phyloP scores from a whole-genome alignment of 2,113 vertebrate species.

The Pristiophorus japonicus region DNA sequence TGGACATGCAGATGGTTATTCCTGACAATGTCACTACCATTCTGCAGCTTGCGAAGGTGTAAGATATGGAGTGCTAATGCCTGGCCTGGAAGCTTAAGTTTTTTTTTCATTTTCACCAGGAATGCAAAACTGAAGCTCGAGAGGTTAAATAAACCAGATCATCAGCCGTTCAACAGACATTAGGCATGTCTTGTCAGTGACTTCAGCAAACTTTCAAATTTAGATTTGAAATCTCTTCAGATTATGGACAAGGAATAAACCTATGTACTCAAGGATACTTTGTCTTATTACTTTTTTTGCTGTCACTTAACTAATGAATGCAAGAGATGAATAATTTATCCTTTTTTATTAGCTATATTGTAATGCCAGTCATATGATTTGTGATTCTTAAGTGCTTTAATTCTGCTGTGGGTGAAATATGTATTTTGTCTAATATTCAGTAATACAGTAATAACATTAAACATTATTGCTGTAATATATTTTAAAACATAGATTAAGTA shows the following conservation, averaged over 20 bases:
- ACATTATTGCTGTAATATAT: constrained; percentile 38
- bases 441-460: constrained; percentile 38
- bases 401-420: constrained; percentile 37
- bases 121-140: constrained; percentile 46
- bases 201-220: constrained; percentile 23
- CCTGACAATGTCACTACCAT: constrained; percentile 47
- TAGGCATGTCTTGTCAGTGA: constrained; percentile 9
- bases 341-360: constrained; percentile 38
- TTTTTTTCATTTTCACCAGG: constrained; percentile 42
- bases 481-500: constrained; percentile 38
- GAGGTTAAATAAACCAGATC: constrained; percentile 51
- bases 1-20: constrained; percentile 42
- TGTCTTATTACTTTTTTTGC: constrained; percentile 38
- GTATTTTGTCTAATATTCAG: constrained; percentile 38
- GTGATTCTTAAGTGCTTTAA: constrained; percentile 38
- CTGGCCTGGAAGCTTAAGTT: constrained; percentile 51
- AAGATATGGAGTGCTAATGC: constrained; percentile 70
- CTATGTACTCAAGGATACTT: constrained; percentile 36
- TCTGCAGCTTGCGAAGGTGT: constrained; percentile 51
- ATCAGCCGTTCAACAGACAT: constrained; percentile 40
- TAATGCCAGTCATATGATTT: constrained; percentile 36
- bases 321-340: constrained; percentile 37
- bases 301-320: constrained; percentile 37
- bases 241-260: constrained; percentile 38
- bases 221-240: constrained; percentile 34